Conservation (phyloP, 2,888 invertebrate genomes). For the Aporophyla nigra region DNA sequence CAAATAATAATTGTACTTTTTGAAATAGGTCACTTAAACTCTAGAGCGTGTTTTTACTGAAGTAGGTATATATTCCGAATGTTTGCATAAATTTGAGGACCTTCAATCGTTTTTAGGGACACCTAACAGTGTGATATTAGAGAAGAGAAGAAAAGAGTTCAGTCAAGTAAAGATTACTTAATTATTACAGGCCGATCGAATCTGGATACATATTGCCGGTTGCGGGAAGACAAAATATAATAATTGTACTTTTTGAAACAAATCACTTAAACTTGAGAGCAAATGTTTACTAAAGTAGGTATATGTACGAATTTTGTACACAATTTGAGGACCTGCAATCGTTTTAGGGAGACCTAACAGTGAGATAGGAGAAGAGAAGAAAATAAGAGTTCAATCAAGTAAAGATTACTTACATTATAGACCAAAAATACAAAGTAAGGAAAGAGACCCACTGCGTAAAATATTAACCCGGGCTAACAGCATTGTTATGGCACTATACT, state of each 20-base stretch:
- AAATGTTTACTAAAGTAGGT: not conserved
- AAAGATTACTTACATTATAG: not conserved
- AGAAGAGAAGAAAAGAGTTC: not conserved
- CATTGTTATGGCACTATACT: no score
- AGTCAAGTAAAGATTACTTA: not conserved
- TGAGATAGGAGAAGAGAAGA: not conserved
- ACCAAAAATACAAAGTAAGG: not conserved
- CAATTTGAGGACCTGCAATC: not conserved
- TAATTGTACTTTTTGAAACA: not conserved
- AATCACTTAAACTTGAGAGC: no score
- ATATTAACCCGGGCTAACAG: not conserved
- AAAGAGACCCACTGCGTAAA: not conserved
- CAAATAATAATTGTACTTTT: not conserved
- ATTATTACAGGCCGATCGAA: no score
- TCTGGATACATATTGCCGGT: not conserved
- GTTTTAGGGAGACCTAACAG: not conserved
- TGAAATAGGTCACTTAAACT: not conserved
- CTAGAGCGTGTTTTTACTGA: not conserved
- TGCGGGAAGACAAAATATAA: not conserved
- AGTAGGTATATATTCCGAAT: not conserved
- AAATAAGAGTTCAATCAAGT: not conserved
- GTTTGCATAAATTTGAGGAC: not conserved
- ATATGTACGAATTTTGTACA: not conserved
- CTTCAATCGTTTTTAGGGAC: not conserved
- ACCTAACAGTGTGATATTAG: not conserved